Evolutionary conservation across 2,888 invertebrate species (phyloP).

Genomic region (Azorinus chamasolen): DNA sequence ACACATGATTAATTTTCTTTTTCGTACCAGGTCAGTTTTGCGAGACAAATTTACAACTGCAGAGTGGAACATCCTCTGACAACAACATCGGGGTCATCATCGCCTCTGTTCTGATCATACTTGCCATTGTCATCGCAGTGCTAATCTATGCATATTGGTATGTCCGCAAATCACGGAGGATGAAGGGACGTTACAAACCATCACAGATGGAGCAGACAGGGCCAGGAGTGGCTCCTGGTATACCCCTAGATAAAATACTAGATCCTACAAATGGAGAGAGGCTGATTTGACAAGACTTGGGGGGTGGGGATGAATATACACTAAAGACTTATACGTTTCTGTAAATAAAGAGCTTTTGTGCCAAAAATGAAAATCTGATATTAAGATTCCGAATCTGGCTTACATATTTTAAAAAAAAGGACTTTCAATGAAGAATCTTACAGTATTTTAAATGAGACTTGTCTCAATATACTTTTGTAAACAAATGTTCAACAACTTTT

Average conservation of each 20-base stretch:
- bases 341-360: too few relatives aligned
- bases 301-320: constrained; percentile 51
- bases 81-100: constrained; percentile 50
- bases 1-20: too few relatives aligned
- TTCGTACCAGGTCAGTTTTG: constrained; percentile 59
- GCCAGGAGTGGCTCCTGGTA: constrained; percentile 51
- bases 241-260: constrained; percentile 71
- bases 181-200: constrained; percentile 77
- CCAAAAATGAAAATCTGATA: too few relatives aligned
- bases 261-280: constrained; percentile 64
- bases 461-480: too few relatives aligned
- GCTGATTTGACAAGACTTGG: constrained; percentile 61
- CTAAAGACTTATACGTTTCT: constrained; percentile 40
- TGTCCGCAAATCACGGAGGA: constrained; percentile 66
- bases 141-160: constrained; percentile 67
- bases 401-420: too few relatives aligned
- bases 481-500: too few relatives aligned
- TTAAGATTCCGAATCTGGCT: too few relatives aligned
- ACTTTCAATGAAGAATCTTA: too few relatives aligned
- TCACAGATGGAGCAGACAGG: constrained; percentile 71
- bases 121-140: constrained; percentile 60
- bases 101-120: constrained; percentile 65
- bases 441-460: too few relatives aligned
- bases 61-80: constrained; percentile 19
- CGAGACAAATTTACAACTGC: constrained; percentile 48